phyloP scores from a whole-genome alignment of 2,888 invertebrate species.

The Sclerodermus sp. region DNA sequence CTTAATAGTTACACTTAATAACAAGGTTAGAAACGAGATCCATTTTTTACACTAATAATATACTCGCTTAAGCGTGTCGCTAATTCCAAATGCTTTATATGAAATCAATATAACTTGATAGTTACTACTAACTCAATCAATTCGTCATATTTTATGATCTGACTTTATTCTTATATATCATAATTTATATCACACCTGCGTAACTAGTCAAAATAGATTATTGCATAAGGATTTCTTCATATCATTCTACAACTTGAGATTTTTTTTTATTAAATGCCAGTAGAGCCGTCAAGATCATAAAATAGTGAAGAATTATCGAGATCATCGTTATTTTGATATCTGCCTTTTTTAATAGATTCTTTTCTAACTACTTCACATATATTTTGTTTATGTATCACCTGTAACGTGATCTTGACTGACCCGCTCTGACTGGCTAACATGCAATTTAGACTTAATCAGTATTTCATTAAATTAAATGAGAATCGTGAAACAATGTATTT shows the following conservation, averaged over 20 bases:
- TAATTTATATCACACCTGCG: neutral
- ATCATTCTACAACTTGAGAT: neutral
- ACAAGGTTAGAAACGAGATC: slow-evolving; percentile 17
- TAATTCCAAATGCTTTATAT: slow-evolving; percentile 13
- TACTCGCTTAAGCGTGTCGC: slow-evolving; percentile 24
- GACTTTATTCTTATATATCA: slow-evolving; percentile 6
- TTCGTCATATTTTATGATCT: slow-evolving; percentile 19
- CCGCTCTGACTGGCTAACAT: slow-evolving; percentile 12
- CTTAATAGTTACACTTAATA: neutral
- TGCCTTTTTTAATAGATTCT: neutral
- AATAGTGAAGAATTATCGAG: slow-evolving; percentile 15
- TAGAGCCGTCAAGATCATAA: slow-evolving; percentile 15
- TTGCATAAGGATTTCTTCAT: neutral
- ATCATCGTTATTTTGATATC: neutral
- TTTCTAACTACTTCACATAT: neutral
- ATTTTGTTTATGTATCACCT: slow-evolving; percentile 7
- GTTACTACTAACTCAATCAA: slow-evolving; percentile 5
- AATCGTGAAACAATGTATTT: slow-evolving; percentile 22
- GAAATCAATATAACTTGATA: neutral
- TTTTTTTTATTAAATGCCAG: neutral
- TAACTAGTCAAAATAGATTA: neutral
- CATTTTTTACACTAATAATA: slow-evolving; percentile 9
- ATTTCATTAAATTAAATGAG: slow-evolving; percentile 11
- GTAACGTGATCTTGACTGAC: slow-evolving; percentile 18
- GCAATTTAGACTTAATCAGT: slow-evolving; percentile 14